These are phyloP conservation scores for Eubasilissa splendida DNA, from an alignment of 2,888 invertebrate genomes.

Conservation along the genomic window DNA sequence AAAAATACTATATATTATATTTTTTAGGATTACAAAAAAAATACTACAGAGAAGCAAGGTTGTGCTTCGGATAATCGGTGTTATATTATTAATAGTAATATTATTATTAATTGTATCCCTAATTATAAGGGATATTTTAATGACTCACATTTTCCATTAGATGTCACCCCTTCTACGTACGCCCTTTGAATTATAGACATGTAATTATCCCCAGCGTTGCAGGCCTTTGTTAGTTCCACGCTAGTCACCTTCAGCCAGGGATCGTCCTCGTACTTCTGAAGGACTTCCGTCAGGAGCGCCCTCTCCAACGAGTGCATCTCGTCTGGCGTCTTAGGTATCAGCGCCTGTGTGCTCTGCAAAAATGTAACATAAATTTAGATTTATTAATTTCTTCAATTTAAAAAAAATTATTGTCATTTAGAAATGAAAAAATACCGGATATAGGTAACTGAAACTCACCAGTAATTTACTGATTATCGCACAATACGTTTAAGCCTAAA, in stretches of 20 bases:
- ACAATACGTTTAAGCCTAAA: too few relatives aligned
- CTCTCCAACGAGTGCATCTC: slow-evolving; percentile 19
- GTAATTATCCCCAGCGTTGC: slow-evolving; percentile 54
- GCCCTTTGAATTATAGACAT: slow-evolving; percentile 54
- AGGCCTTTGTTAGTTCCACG: slow-evolving; percentile 38
- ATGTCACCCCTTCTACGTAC: slow-evolving; percentile 32
- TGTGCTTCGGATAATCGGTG: too few relatives aligned
- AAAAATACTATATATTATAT: too few relatives aligned
- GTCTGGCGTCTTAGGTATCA: background rate
- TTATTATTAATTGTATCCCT: too few relatives aligned
- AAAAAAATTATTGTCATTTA: too few relatives aligned
- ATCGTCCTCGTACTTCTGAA: slow-evolving; percentile 48
- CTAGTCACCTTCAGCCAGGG: slow-evolving; percentile 40
- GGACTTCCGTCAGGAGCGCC: slow-evolving; percentile 41
- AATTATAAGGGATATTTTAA: background rate
- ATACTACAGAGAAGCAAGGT: too few relatives aligned
- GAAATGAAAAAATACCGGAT: too few relatives aligned
- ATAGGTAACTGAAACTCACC: too few relatives aligned
- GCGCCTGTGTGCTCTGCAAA: slow-evolving; percentile 20
- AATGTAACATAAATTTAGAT: background rate
- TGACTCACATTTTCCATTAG: slow-evolving; percentile 49
- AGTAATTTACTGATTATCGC: too few relatives aligned
- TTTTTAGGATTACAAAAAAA: too few relatives aligned
- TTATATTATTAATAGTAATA: too few relatives aligned
- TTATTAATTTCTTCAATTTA: too few relatives aligned